Evolutionary conservation across 92 coral and sea anemone genomes (phyloP).

Genomic region (Bergia sp.): DNA sequence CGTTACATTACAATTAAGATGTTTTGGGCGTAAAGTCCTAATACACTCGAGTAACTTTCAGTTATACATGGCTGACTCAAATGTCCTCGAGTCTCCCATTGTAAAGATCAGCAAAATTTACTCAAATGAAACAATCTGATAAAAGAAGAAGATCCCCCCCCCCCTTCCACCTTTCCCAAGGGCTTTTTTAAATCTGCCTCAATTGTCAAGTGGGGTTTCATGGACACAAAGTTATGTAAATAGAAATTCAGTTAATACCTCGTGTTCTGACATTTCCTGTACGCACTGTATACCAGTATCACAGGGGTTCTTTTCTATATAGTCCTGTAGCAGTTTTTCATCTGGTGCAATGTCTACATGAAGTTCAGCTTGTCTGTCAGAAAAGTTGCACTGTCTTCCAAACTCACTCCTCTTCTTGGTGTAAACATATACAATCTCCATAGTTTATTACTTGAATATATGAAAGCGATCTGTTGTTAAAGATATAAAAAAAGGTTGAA

Average conservation of each 20-base stretch:
- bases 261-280: conserved; percentile 99
- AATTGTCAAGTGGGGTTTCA: not conserved
- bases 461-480: not conserved
- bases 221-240: no score
- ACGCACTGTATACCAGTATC: conserved; percentile 99
- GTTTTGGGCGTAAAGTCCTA: no score
- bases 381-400: conserved; percentile 98
- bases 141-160: no score
- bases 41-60: no score
- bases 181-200: not conserved
- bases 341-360: conserved; percentile 99
- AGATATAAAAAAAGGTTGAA: not conserved
- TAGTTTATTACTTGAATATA: conserved; percentile 29
- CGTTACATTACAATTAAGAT: no score
- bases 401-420: conserved; percentile 98
- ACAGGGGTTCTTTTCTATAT: conserved; percentile 97
- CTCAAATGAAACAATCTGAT: no score
- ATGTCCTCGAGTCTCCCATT: no score
- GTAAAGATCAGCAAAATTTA: no score
- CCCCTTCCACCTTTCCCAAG: no score
- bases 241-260: conserved; percentile 53
- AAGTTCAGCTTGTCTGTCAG: conserved; percentile 99
- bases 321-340: conserved; percentile 91
- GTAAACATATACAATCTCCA: conserved; percentile 99
- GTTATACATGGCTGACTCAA: no score